A percentile compares a stretch with the other conserved stretches of the same genome.
Conservation (phyloP, 2,888 invertebrate species). For the Leptopilina drosophilae region DNA sequence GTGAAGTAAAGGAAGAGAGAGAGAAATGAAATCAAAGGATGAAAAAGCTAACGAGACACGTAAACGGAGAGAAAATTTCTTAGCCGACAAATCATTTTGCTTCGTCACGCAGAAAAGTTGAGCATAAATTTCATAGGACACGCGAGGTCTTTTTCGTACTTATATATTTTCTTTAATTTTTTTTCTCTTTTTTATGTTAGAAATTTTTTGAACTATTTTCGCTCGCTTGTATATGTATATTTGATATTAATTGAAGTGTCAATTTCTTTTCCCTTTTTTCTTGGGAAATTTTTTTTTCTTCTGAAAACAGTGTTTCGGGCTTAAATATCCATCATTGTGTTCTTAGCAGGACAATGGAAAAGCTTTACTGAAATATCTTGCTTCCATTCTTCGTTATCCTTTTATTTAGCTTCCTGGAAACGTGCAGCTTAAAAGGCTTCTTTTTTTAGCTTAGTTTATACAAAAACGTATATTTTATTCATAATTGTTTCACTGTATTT, state of each 20-base stretch:
- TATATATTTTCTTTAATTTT: not conserved
- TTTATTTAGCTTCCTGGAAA: conserved; percentile 29
- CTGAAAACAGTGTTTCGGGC: conserved; percentile 2
- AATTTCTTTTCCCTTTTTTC: not conserved
- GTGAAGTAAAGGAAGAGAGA: not conserved
- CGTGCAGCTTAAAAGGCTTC: not conserved
- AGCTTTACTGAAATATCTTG: conserved; percentile 16
- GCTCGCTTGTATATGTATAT: not conserved
- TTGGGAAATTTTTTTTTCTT: not conserved
- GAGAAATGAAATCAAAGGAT: not conserved
- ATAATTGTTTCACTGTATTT: not conserved
- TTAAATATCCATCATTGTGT: conserved; percentile 35
- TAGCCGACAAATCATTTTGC: conserved; percentile 34
- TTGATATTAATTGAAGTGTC: conserved; percentile 42
- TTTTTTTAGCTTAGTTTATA: not conserved
- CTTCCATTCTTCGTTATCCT: not conserved
- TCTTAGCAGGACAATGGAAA: conserved; percentile 32
- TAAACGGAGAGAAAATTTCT: conserved; percentile 8
- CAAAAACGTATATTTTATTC: conserved; percentile 3
- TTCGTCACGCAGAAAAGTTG: conserved; percentile 25
- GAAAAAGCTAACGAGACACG: conserved; percentile 28
- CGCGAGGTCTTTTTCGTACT: conserved; percentile 1
- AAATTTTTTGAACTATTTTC: not conserved
- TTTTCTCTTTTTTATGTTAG: not conserved
- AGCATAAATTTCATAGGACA: conserved; percentile 27